These are phyloP conservation scores for Ctenodactylus gundi DNA, from an alignment of 2,113 vertebrate species.

Conservation along the genomic window DNA sequence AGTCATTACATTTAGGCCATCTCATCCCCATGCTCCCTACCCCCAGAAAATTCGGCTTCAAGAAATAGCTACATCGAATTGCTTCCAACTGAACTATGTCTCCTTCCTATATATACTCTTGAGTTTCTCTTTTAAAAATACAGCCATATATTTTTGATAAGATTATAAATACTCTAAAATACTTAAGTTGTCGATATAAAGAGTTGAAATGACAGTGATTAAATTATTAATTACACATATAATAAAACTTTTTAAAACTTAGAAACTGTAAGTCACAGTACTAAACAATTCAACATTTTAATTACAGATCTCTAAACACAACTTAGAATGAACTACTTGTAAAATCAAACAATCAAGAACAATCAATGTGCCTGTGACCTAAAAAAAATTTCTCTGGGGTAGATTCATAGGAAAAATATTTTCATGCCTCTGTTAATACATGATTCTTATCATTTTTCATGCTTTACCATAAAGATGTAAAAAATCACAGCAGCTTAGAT, in stretches of 20 bases:
- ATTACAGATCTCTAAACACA: neutral
- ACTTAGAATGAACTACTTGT: neutral
- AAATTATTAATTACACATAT: slow-evolving; percentile 1
- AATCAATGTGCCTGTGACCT: neutral
- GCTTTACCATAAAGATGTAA: neutral
- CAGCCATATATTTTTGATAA: slow-evolving; percentile 10
- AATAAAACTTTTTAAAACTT: slow-evolving; percentile 1
- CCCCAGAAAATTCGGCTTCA: slow-evolving; percentile 29
- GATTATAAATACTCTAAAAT: slow-evolving; percentile 30
- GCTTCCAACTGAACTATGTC: neutral
- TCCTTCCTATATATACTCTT: neutral
- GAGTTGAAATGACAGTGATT: neutral
- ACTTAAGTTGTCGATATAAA: neutral
- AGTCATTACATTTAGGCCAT: neutral
- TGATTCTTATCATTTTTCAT: slow-evolving; percentile 16
- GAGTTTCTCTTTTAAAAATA: neutral
- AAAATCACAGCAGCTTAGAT: neutral
- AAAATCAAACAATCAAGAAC: slow-evolving; percentile 37
- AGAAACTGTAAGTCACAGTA: neutral
- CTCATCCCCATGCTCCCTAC: no score
- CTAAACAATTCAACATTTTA: neutral
- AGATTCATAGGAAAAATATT: neutral
- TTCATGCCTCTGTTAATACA: neutral
- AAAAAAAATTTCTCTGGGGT: neutral
- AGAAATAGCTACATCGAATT: neutral